Base-by-base conservation (phyloP, 2,797 vertebrate species). In the Percopsis omiscomaycus region DNA sequence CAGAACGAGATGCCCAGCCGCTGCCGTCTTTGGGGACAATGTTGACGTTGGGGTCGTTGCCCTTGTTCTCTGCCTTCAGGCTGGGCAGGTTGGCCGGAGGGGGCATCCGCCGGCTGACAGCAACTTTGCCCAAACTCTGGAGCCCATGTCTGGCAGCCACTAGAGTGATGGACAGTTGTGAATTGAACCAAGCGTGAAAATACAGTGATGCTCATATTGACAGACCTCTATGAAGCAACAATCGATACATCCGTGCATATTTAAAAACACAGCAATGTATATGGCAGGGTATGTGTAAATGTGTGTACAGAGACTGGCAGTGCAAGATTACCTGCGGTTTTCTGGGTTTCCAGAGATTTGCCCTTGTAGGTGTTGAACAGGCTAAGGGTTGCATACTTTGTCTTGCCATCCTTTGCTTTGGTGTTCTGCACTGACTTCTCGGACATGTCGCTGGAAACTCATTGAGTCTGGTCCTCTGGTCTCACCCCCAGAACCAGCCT, bases 321-420 rank as follows among this genome's bases (percentile, higher is more conserved):
- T 10, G 52, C 15, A 28, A 46, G 85, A 92, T 92, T 91, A 98
- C 98, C 97, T 92, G 98, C 95, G 89, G 95, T 96, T 93, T 99
- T 99, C 84, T 99, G 98, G 78, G 96, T 99, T 93, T 99, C 98
- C 92, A 99, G 87, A 86, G 96, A 97, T 87, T 99, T 99, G 80
- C 98, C 98, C 86, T 99, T 99, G 85, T 99, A 99, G 52, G 98
- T 99, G 86, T 99, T 99, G 94, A 98, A 99, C 75, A 99, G 95
- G 95, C 96, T 99, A 95, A 99, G 97, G 76, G 97, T 98, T 69
- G 98, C 96, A 94, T 99, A 99, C 92, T 99, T 99, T 75, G 95
- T 95, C 93, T 99, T 99, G 92, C 97, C 98, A 96, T 99, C 98
- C 95, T 99, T 99, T 96, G 96, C 96, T 96, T 99, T 99, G 93